Evolutionary conservation across 1,140 invertebrate genomes (phyloP).

Genomic region (Apis laboriosa): DNA sequence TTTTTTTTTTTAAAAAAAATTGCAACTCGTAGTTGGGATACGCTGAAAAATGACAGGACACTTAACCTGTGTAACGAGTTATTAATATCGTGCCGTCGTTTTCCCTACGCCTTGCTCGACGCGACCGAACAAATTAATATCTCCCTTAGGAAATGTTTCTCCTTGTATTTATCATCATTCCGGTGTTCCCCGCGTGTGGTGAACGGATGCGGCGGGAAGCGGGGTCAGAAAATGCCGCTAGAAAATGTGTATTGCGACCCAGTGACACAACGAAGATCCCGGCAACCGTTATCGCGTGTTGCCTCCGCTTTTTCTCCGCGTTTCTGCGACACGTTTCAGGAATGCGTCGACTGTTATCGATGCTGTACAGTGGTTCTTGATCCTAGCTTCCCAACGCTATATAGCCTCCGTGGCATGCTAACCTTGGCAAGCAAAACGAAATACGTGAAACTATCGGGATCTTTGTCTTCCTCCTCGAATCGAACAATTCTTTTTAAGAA

Average conservation of each 20-base stretch:
- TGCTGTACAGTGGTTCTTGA: constrained; percentile 39
- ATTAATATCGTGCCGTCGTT: neutral
- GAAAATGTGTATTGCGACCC: constrained; percentile 48
- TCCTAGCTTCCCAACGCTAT: constrained; percentile 12
- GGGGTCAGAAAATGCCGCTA: constrained; percentile 42
- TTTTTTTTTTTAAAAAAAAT: too few species aligned
- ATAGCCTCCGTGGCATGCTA: constrained; percentile 16
- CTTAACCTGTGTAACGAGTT: neutral
- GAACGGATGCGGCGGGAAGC: neutral
- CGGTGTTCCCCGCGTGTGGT: neutral
- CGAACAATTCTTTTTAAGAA: too few species aligned
- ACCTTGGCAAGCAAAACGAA: neutral
- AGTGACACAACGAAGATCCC: constrained; percentile 43
- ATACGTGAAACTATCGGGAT: too few species aligned
- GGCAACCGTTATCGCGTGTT: constrained; percentile 54
- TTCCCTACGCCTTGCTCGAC: neutral
- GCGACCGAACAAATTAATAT: constrained; percentile 29
- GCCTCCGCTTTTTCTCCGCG: constrained; percentile 41
- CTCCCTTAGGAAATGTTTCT: constrained; percentile 34
- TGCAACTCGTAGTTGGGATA: neutral
- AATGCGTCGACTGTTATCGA: constrained; percentile 49
- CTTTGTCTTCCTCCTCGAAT: neutral
- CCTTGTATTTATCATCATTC: constrained; percentile 45
- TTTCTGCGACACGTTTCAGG: constrained; percentile 46
- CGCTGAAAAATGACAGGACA: neutral